Evolutionary conservation across 2,797 vertebrate species (phyloP), one percentile per base, ranked within the genome.

Genomic region (Tadarida brasiliensis): DNA sequence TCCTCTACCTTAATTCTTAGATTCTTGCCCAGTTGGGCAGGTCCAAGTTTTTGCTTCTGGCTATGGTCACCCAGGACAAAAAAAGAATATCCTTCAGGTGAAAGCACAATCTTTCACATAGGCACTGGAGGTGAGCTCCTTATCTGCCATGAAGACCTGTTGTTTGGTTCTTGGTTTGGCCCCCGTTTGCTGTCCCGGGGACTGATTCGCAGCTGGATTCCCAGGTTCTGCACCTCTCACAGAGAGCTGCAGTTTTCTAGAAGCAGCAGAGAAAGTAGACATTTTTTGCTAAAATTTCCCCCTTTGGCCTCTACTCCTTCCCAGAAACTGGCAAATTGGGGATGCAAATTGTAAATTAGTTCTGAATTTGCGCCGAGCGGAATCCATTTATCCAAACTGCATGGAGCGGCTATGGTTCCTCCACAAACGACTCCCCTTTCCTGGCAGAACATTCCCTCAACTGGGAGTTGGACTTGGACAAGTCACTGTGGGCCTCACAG

Each of bases 201-300:
- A 44, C 71, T 57, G 57, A 81, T 22, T 70, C 20, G 5, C 33
- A 63, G 35, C 47, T 88, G 77, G 65, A 73, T 33, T 54, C 47
- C 39, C n/a, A 73, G 65, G 44, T 39, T 82, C 22, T 68, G 28
- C 49, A 28, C 35, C 47, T 92, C 65, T 82, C 86, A 83, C 63
- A 70, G 63, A 59, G 56, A 87, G 68, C 59, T 96, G 44, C 47
- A 73, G 17, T 94, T 95, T 82, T 90, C 68, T 94, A 1, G 44
- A 65, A 86, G 70, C 16, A 61, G 70, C 4, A 19, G 73, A 83
- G 61, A 24, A 83, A 65, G 4, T 67, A 47, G 11, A 24, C 2
- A 11, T 71, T 94, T 82, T 82, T 87, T 70, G 67, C 14, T 65
- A 51, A 82, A 59, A 49, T 22, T 82, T 68, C 20, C 88, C 77